Base-by-base conservation (phyloP, 2,888 invertebrate genomes). In the Spicauda simplicius region DNA sequence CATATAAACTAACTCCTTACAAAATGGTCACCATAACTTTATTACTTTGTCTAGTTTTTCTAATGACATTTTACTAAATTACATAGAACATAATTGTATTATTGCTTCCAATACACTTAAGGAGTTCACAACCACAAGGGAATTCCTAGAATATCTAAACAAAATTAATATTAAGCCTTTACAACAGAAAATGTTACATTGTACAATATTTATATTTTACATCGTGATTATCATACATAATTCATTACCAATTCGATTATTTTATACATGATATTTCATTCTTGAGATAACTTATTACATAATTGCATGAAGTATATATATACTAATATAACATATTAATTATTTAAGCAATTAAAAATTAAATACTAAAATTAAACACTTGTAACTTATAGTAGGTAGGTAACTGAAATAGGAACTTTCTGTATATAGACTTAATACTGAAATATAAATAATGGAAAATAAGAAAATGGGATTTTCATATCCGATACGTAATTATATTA, bases 91-190 rank as follows among this genome's bases (percentile, higher is more conserved):
- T 37, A 11, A 11, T 41, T 41, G 25, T 59, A 2, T 25, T 59
- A 59, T 59, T 59, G 59, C 33, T 60, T 60, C 5, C 25, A 18
- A 50, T 60, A 60, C 33, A 50, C 50, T 50, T n/a, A n/a, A 37
- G 19, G 7, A 20, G 14, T 48, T 45, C 45, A 58, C 58, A 45
- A 58, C 58, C 56, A 56, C 56, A 37, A 33, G 56, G 56, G 18
- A 16, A 33, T 56, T 33, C 25, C 33, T 56, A 56, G 0, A 56
- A 56, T 14, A 41, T n/a, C 25, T 25, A 25, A 25, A 25, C 25
- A 25, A 25, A 5, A 25, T 25, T 2, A 25, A 25, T 25, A 25
- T 25, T 5, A 25, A 25, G 5, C 25, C 25, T 25, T 25, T 25
- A n/a, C n/a, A 4, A 25, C 25, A 2, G 5, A 25, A 25, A 25